Conservation (phyloP, 1,140 invertebrate species). For the Himalopsyche phryganea region DNA sequence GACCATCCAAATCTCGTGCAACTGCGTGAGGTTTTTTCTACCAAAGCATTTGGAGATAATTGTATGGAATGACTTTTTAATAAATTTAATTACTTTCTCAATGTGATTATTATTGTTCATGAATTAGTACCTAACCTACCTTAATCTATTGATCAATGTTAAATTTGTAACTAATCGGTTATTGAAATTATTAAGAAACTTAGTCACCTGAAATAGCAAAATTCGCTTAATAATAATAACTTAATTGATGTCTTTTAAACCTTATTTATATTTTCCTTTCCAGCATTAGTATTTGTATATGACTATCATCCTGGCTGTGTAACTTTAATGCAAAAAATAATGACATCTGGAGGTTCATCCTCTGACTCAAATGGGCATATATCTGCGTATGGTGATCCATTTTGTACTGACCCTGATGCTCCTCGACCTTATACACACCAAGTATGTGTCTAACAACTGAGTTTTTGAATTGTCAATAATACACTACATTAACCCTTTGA, state of each 20-base stretch:
- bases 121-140: no score
- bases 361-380: slow-evolving; percentile 30
- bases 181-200: no score
- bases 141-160: no score
- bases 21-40: slow-evolving; percentile 90
- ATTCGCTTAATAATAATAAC: no score
- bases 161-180: no score
- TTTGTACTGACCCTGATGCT: slow-evolving; percentile 78
- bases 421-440: slow-evolving; percentile 77
- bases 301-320: slow-evolving; percentile 91
- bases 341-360: slow-evolving; percentile 29
- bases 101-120: background rate
- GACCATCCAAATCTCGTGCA: slow-evolving; percentile 91
- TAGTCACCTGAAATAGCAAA: no score
- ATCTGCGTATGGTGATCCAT: slow-evolving; percentile 61
- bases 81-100: background rate
- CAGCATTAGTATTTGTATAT: slow-evolving; percentile 94
- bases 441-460: slow-evolving; percentile 33
- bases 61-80: slow-evolving; percentile 62
- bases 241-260: no score
- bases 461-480: no score
- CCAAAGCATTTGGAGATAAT: slow-evolving; percentile 92
- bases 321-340: slow-evolving; percentile 80
- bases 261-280: slow-evolving; percentile 42
- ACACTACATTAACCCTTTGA: no score